Base-by-base conservation (phyloP, 1,140 invertebrate genomes). In the Drosophila subpulchrella region DNA sequence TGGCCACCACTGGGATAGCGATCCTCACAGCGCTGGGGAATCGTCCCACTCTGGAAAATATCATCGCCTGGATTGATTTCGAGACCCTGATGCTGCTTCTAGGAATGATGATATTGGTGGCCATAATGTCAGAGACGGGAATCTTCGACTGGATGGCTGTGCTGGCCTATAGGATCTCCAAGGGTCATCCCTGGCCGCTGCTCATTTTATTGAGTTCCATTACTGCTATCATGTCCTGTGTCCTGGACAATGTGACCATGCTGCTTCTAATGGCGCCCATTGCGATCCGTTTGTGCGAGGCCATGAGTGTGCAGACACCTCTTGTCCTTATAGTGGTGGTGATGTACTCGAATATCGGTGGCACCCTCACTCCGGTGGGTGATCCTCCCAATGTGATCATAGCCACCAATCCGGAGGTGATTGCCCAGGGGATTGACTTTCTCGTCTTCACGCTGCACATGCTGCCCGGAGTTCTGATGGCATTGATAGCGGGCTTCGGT, bases 331-430 rank as follows among this genome's bases (percentile, higher is more conserved):
- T 96, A 75, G 93, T 94, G 0, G 95, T 96, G 93, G 94, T 97
- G 0, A 93, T 97, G 47, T 97, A 95, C 90, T 97, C 96, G 10
- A 98, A 98, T 79, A 95, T 98, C 46, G 97, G 97, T 0, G 97
- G 97, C 0, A 95, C 96, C 0, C 93, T 96, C 12, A 98, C 97
- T 0, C 96, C 96, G 0, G 95, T 98, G 7, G 97, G 97, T 0
- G 97, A 98, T 91, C 97, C 97, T 1, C 96, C 97, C 0, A 98
- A 97, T 91, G 96, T 97, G 13, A 97, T 98, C 55, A 97, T 98
- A 47, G 95, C 96, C 1, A 95, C 95, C 0, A 96, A 97, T 91
- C 80, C 91, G 8, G 93, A 94, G 42, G 94, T 97, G 10, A 83
- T 94, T 2, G 91, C 93, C 44, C 93, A 94, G 58, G 96, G 96